Evolutionary conservation across 2,113 vertebrate species (phyloP), one percentile per base, ranked within the genome.

Genomic region (Callaeas wilsoni): DNA sequence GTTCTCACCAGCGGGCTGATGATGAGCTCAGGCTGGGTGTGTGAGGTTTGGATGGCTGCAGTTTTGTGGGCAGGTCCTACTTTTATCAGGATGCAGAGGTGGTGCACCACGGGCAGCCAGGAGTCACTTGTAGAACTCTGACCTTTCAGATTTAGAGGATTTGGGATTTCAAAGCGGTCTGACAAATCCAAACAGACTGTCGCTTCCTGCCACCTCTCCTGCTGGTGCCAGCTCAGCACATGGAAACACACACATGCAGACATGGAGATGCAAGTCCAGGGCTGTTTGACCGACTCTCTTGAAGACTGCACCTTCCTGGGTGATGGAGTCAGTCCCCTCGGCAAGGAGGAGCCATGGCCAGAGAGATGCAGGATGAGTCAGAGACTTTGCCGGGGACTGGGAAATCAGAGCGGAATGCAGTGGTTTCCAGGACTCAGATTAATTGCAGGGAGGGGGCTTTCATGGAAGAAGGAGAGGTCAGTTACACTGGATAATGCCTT

Each of bases 121-220:
- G n/a, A 65, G 55, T 47, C 37, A 27, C 5, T 7, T 46, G 33
- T 47, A 30, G 52, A 60, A 71, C 86, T 94, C 63, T 95, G 93
- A 95, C 89, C 87, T 95, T 97, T 93, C 91, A 70, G 62, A 70
- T 90, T 89, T 26, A 46, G 56, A 89, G 33, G 49, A 87, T 91
- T 88, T 84, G 62, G 50, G 22, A 57, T 89, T 94, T 88, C 18
- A 1, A 35, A 84, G 47, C 10, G 53, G 46, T 55, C 91, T 96
- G 96, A 80, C 90, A 77, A 97, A 90, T 96, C 84, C 94, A 91
- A 94, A 76, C 79, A 95, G 75, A 93, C 73, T 64, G 35, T 86
- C 88, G 82, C 90, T 96, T 94, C 89, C 92, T 82, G 68, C 53
- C 37, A 16, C 22, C 33, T 96, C 84, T 96, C 49, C 79, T 94